Conservation (phyloP, 2,888 invertebrate genomes). For the Cecidostiba fungosa region DNA sequence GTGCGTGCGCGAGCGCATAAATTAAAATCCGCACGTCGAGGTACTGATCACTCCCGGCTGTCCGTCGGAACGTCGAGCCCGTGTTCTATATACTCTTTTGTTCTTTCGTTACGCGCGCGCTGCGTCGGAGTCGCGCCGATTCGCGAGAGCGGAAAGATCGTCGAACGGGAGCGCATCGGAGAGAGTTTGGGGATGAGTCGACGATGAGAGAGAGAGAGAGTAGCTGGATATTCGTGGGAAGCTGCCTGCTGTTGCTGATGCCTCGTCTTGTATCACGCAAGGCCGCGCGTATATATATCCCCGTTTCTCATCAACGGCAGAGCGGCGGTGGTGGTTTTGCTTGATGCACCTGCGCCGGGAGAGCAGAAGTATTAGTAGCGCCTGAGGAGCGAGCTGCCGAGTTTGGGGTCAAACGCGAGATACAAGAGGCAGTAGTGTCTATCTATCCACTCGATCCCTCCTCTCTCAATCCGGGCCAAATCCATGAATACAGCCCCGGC, state of each 20-base stretch:
- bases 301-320: not conserved
- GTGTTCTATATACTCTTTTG: not conserved
- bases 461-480: not conserved
- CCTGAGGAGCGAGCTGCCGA: not conserved
- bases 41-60: not conserved
- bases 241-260: not conserved
- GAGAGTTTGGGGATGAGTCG: not conserved
- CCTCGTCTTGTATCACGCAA: not conserved
- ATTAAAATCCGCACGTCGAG: not conserved
- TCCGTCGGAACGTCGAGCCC: not conserved
- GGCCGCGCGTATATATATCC: not conserved
- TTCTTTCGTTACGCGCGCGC: slow-evolving; percentile 6
- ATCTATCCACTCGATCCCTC: slow-evolving; percentile 10
- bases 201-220: not conserved
- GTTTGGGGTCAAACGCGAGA: slow-evolving; percentile 33
- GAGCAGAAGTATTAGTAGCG: slow-evolving; percentile 1
- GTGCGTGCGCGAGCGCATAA: not conserved
- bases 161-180: not conserved
- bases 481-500: slow-evolving; percentile 11
- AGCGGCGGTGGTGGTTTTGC: not conserved
- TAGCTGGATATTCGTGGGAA: slow-evolving; percentile 24
- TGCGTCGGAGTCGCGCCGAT: not conserved
- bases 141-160: not conserved
- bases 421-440: not conserved
- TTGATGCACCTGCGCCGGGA: not conserved